phyloP scores from a whole-genome alignment of 2,888 invertebrate species.

The Stegana nigrithorax region DNA sequence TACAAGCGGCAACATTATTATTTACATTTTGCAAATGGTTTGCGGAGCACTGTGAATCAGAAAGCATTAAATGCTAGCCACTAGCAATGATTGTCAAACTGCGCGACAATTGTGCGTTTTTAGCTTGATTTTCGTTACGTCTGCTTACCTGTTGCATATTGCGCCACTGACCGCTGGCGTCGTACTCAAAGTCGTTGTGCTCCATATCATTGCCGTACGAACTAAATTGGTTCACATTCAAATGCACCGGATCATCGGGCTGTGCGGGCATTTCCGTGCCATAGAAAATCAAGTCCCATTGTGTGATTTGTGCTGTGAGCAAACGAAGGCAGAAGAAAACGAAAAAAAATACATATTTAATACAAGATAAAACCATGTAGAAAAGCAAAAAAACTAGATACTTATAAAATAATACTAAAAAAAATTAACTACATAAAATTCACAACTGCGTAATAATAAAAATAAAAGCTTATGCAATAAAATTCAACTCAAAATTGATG shows the following conservation, averaged over 20 bases:
- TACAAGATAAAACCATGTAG: background rate
- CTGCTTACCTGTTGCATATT: constrained; percentile 73
- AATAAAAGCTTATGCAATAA: too few relatives aligned
- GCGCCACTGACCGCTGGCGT: constrained; percentile 73
- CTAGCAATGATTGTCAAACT: background rate
- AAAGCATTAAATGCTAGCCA: too few relatives aligned
- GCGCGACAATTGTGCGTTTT: background rate
- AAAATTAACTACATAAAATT: constrained; percentile 24
- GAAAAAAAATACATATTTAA: background rate
- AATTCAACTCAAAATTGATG: too few relatives aligned
- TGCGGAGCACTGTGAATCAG: constrained; percentile 53
- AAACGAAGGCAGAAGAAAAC: background rate
- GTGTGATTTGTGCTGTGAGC: constrained; percentile 74
- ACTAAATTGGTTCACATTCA: constrained; percentile 56
- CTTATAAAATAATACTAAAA: constrained; percentile 2
- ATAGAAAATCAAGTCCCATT: constrained; percentile 86
- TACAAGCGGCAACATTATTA: constrained; percentile 48
- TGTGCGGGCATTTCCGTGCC: constrained; percentile 79
- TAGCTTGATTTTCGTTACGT: background rate
- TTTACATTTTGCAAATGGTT: constrained; percentile 46
- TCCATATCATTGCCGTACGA: constrained; percentile 70
- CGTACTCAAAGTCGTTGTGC: constrained; percentile 73
- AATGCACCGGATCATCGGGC: constrained; percentile 67
- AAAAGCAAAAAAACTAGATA: background rate
- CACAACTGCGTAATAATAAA: background rate